These are phyloP conservation scores for Cephalophus harveyi DNA, from an alignment of 2,113 vertebrate species.

Conservation along the genomic window DNA sequence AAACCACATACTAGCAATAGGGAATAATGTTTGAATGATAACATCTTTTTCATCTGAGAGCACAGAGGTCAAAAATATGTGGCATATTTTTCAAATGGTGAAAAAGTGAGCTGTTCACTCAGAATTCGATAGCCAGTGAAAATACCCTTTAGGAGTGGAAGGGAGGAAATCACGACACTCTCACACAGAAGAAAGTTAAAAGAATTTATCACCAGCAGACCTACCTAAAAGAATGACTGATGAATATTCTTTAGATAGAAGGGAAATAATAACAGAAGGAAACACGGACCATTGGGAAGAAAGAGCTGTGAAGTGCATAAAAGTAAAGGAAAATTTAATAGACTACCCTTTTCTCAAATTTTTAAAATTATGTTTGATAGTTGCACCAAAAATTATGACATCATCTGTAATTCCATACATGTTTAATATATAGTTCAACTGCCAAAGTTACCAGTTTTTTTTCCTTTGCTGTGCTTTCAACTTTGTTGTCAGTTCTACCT, in stretches of 20 bases:
- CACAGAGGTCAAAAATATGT: background rate
- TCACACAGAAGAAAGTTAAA: slow-evolving; percentile 17
- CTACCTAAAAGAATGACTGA: background rate
- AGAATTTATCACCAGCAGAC: background rate
- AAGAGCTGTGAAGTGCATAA: background rate
- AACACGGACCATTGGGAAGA: background rate
- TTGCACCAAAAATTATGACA: background rate
- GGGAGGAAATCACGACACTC: background rate
- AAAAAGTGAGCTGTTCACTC: background rate
- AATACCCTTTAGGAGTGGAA: background rate
- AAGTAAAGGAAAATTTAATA: background rate
- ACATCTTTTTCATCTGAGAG: background rate
- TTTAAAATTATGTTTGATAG: slow-evolving; percentile 1
- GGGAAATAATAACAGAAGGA: background rate
- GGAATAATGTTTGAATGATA: background rate
- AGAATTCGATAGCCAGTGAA: slow-evolving; percentile 14
- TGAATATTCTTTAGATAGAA: slow-evolving; percentile 5
- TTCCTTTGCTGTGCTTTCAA: background rate
- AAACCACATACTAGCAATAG: background rate
- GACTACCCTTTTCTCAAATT: background rate
- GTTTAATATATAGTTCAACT: background rate
- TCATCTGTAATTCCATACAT: background rate
- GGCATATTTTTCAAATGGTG: slow-evolving; percentile 7
- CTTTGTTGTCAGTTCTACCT: background rate
- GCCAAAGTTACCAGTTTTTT: background rate